Base-by-base conservation (phyloP, 2,797 vertebrate species). In the Ctenochaetus hawaiiensis region DNA sequence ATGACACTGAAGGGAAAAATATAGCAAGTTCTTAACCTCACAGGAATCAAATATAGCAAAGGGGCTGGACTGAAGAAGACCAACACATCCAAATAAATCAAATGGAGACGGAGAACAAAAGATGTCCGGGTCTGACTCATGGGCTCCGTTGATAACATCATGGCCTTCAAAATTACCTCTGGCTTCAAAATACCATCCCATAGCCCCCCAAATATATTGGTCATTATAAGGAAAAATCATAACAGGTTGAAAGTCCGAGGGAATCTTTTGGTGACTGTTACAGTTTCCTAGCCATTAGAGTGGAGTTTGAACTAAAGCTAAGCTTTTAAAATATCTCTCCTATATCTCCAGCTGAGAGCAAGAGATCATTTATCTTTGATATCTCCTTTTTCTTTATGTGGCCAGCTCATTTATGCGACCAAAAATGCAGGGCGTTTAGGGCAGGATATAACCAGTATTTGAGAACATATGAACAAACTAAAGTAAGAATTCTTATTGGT, bases 1-100 rank as follows among this genome's bases (percentile, higher is more conserved):
- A 51, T 53, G 81, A 78, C 43, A 77, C 53, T 13, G 66, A 78
- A 34, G 37, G 47, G 30, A 16, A 20, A 75, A 67, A 85, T 77
- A 79, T 67, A 86, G 78, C 65, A 89, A 77, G 75, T 72, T 85
- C 77, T 82, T 78, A 84, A 89, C 78, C 79, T 82, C 81, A 72
- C 41, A 64, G 76, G 82, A 82, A 83, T 89, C 67, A 83, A 83
- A 89, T 81, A 77, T 63, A 83, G 73, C 64, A 78, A 74, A 45
- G 30, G 70, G 73, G 78, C 17, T 17, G 51, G 53, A 77, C 34
- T 84, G 73, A 86, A 64, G 83, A 70, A 81, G 80, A 87, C 81
- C 85, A 83, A 81, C 37, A 53, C 30, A 75, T 77, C 74, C 67
- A 67, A 77, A 88, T 80, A 83, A 83, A 87, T 86, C 77, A 87